Base-by-base conservation (phyloP, 2,113 vertebrate species). In the Motacilla alba region DNA sequence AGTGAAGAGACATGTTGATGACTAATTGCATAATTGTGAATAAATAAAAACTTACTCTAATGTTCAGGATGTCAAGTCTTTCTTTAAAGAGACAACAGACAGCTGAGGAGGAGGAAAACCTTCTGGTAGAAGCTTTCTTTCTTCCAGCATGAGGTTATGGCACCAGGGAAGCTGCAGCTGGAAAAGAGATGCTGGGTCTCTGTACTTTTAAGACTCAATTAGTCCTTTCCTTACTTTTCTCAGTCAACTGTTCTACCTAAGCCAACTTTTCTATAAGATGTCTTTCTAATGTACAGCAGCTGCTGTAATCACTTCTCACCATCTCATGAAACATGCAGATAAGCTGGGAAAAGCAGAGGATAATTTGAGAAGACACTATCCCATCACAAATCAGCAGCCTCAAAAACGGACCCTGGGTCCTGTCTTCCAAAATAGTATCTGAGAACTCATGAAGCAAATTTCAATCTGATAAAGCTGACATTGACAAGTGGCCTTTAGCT, bases 201-300 rank as follows among this genome's bases (percentile, higher is more conserved):
- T 89, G 35, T 94, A 52, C 86, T 96, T 93, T 79, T 94, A 91
- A 93, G 93, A 74, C 93, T 89, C 22, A 0, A 24, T 90, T 89
- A 63, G 58, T 84, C 81, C 80, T 87, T 88, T 59, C 66, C 77
- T 15, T 74, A 62, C 56, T 96, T 93, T 90, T 91, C 69, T 97
- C 86, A 88, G 78, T 92, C 92, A 95, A 52, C 84, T 92, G 50
- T 87, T 95, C 89, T 72, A 95, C 94, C 80, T 92, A 95, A 97
- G 67, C 94, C 86, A 96, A 75, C 87, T 91, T 95, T 93, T 67
- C 73, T 93, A 14, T 94, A 79, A 73, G 81, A 85, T 89, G 46
- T 78, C 82, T 90, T 87, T 74, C 91, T 97, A 93, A 97, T 91
- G 77, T 74, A 91, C 75, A 96, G 92, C 97, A 97, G 94, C 95